A percentile compares a stretch with the other conserved stretches of the same genome.
Conservation (phyloP, 2,888 invertebrate species). For the Deroplatys truncata region DNA sequence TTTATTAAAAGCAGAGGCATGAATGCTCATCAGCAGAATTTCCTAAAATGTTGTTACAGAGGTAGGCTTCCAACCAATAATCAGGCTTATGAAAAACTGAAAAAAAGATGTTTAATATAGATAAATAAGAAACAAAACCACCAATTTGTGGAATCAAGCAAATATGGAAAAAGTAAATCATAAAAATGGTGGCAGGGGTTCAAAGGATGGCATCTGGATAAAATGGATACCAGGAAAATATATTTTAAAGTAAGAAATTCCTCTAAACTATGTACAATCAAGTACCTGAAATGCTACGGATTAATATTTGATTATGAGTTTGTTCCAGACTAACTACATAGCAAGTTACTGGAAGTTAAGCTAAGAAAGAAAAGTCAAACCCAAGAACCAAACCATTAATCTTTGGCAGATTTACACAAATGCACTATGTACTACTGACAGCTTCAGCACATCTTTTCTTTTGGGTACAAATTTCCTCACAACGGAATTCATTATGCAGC, state of each 20-base stretch:
- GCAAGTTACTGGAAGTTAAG: neutral
- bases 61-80: neutral
- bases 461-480: too few relatives aligned
- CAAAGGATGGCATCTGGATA: neutral
- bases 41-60: neutral
- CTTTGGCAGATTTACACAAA: neutral
- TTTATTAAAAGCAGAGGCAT: neutral
- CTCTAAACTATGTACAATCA: neutral
- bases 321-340: neutral
- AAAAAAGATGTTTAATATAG: conserved; percentile 29
- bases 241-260: neutral
- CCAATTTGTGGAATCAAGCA: neutral
- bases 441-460: too few relatives aligned
- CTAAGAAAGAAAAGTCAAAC: neutral
- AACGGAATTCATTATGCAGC: too few relatives aligned
- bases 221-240: neutral
- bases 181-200: neutral
- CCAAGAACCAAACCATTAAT: neutral
- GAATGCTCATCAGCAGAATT: neutral
- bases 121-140: neutral
- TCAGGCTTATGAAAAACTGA: conserved; percentile 22
- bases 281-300: neutral
- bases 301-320: neutral
- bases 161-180: neutral
- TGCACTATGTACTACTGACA: neutral